Percentiles rank a stretch among this genome's conserved stretches.
These are phyloP conservation scores for Cenopis cana DNA, from an alignment of 2,888 invertebrate genomes.

Conservation along the genomic window DNA sequence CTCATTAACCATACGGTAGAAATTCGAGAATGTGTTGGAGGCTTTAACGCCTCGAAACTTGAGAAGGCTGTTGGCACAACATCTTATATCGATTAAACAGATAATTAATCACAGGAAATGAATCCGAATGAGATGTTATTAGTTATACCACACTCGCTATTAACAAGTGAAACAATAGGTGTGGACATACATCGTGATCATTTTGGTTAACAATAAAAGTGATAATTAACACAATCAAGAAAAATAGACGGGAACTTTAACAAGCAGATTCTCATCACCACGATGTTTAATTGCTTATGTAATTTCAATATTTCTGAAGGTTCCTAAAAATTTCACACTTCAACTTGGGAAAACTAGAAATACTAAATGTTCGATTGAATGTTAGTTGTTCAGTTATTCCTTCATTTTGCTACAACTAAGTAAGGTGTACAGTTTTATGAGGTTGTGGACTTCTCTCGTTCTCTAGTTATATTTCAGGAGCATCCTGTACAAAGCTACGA, in stretches of 20 bases:
- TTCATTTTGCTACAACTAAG: neutral
- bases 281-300: neutral
- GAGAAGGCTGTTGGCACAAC: conserved; percentile 84
- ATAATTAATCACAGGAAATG: conserved; percentile 85
- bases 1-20: conserved; percentile 45
- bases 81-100: conserved; percentile 85
- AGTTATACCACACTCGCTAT: conserved; percentile 83
- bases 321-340: neutral
- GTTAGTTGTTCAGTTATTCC: neutral
- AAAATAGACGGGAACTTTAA: neutral
- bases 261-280: neutral
- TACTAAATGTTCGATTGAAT: neutral
- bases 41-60: conserved; percentile 56
- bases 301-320: neutral
- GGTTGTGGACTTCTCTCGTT: neutral
- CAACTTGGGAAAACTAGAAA: no score
- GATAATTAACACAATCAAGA: neutral
- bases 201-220: conserved; percentile 38
- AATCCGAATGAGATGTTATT: conserved; percentile 85
- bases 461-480: conserved; percentile 36
- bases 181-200: conserved; percentile 64
- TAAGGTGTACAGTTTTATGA: neutral
- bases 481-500: conserved; percentile 64
- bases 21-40: conserved; percentile 41
- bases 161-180: conserved; percentile 83